Percentiles rank a stretch among this genome's conserved stretches.
Evolutionary conservation across 2,113 vertebrate species (phyloP).

Genomic region (Elaphurus davidianus): DNA sequence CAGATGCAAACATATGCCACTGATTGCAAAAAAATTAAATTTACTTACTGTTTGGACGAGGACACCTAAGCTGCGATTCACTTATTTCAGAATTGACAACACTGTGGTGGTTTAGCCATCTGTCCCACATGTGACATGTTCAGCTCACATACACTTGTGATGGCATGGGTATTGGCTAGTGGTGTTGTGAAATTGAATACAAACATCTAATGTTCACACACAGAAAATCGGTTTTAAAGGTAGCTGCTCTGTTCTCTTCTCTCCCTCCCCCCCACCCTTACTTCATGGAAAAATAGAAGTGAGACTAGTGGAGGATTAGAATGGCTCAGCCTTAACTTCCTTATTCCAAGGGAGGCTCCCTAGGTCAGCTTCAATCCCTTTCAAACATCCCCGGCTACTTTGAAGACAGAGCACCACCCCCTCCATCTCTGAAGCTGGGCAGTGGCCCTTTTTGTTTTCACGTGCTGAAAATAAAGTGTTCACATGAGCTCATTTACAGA

Average conservation of each 20-base stretch:
- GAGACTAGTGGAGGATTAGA: neutral
- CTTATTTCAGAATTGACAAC: constrained; percentile 73
- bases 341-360: constrained; percentile 53
- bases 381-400: constrained; percentile 75
- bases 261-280: neutral
- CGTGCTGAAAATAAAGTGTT: constrained; percentile 81
- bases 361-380: constrained; percentile 78
- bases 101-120: constrained; percentile 73
- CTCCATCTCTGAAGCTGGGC: constrained; percentile 73
- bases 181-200: constrained; percentile 29
- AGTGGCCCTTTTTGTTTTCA: constrained; percentile 79
- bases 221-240: constrained; percentile 54
- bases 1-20: constrained; percentile 77
- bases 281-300: constrained; percentile 49
- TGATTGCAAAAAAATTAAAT: constrained; percentile 76
- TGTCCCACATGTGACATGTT: constrained; percentile 65
- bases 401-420: constrained; percentile 75
- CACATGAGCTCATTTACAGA: constrained; percentile 83
- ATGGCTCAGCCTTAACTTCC: constrained; percentile 37
- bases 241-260: neutral
- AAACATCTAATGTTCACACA: constrained; percentile 59
- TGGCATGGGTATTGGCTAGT: constrained; percentile 51
- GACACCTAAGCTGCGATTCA: constrained; percentile 66
- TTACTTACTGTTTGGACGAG: constrained; percentile 73
- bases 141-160: neutral